phyloP scores from a whole-genome alignment of 2,888 invertebrate species.

The Acleris sparsana region DNA sequence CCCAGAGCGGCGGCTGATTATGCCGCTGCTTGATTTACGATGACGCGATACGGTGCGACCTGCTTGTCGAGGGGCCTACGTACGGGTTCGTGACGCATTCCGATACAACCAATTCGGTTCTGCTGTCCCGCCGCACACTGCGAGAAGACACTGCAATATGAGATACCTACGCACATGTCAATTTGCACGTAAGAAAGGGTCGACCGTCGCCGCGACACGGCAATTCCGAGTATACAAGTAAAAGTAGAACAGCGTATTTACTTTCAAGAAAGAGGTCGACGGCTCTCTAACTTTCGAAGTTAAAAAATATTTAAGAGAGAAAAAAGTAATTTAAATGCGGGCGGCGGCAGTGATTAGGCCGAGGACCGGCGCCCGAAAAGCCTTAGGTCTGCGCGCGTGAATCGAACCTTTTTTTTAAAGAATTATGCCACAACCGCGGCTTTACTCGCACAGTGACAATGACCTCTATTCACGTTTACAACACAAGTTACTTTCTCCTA shows the following conservation, averaged over 20 bases:
- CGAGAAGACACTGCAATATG: conserved; percentile 70
- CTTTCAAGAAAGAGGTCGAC: conserved; percentile 53
- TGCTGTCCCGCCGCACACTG: conserved; percentile 34
- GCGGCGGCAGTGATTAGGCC: conserved; percentile 74
- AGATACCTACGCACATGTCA: conserved; percentile 61
- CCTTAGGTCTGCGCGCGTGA: conserved; percentile 59
- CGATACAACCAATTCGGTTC: conserved; percentile 68
- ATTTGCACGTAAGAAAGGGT: conserved; percentile 63
- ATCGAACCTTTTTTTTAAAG: conserved; percentile 53
- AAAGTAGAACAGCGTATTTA: conserved; percentile 40
- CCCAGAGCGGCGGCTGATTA: conserved; percentile 74
- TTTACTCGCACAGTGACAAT: conserved; percentile 15
- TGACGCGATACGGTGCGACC: conserved; percentile 69
- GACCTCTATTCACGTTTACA: conserved; percentile 11
- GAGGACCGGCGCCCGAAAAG: conserved; percentile 55
- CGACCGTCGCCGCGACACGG: conserved; percentile 18
- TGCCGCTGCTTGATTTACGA: conserved; percentile 79
- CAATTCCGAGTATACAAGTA: conserved; percentile 20
- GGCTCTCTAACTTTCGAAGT: conserved; percentile 52
- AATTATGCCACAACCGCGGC: conserved; percentile 13
- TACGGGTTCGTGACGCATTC: conserved; percentile 71
- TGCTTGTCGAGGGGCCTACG: conserved; percentile 66
- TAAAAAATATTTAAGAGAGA: conserved; percentile 60
- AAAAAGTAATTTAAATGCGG: conserved; percentile 78
- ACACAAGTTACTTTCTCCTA: conserved; percentile 9